Evolutionary conservation across 2,888 invertebrate genomes (phyloP), one percentile per base, ranked within the genome.

Genomic region (Euzophera pinguis): DNA sequence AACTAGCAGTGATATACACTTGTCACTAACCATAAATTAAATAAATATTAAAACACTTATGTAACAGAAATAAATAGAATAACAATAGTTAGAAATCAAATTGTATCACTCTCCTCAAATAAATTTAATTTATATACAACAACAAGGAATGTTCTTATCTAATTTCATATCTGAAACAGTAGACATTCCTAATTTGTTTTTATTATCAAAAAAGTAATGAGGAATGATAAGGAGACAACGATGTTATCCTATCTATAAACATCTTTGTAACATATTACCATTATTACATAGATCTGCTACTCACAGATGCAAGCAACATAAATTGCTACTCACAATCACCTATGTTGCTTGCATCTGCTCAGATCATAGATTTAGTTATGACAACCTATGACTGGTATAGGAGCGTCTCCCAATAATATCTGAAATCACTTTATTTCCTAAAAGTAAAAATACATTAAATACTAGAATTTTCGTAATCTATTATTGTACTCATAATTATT

Each of bases 401-500:
- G 5, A 5, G 22, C 5, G 22, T 22, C 22, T 22, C 22, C 22
- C 5, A 5, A 22, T 22, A 22, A 22, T 22, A 22, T 22, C 22
- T 22, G 22, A 22, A 22, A 22, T 22, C 22, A 22, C 22, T 3
- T 22, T 3, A 22, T 22, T 22, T 22, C 22, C 8, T 32, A 14
- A 32, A 45, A 32, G 45, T 16, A 43, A 3, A 13, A 43, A 13
- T n/a, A 14, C 13, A 45, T 50, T 50, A 50, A 13, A 50, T n/a
- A 34, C 42, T 42, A 45, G 14, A 27, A 43, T 43, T 43, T 43
- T 22, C 51, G 51, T 48, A 55, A 57, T 47, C 51, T 55, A 58
- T 60, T 60, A 60, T 60, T 60, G 60, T 60, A 60, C 60, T 60
- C 54, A 60, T 57, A 54, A 54, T 14, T 57, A 58, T 53, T 50